These are phyloP conservation scores for Lophotriccus pileatus DNA, from an alignment of 2,797 vertebrate genomes.

Conservation along the genomic window DNA sequence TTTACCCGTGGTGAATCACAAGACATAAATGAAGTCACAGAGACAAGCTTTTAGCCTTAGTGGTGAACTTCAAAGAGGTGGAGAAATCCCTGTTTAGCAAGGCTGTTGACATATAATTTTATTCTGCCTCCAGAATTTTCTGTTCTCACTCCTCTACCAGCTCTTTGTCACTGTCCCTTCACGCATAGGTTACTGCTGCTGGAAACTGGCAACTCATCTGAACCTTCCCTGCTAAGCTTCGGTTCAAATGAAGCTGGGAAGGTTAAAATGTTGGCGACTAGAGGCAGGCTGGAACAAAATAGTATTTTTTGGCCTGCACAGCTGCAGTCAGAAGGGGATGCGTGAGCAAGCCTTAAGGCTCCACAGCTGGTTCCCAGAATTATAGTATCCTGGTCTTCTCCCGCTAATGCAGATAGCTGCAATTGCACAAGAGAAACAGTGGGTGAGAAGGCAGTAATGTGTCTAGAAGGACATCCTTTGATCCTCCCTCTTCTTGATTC, in stretches of 20 bases:
- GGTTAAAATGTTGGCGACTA: neutral
- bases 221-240: neutral
- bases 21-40: neutral
- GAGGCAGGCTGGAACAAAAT: neutral
- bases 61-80: constrained; percentile 22
- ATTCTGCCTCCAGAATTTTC: neutral
- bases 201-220: neutral
- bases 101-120: neutral
- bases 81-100: constrained; percentile 25
- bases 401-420: neutral
- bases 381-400: neutral
- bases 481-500: neutral
- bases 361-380: neutral
- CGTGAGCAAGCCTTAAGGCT: constrained; percentile 21
- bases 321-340: neutral
- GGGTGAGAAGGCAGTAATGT: neutral
- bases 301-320: neutral
- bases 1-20: neutral
- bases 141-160: neutral
- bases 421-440: neutral
- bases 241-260: neutral
- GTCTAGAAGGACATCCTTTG: neutral
- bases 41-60: neutral
- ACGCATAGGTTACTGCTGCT: neutral
- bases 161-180: neutral